These are phyloP conservation scores for Elmis aenea DNA, from an alignment of 2,888 invertebrate species.

Conservation along the genomic window DNA sequence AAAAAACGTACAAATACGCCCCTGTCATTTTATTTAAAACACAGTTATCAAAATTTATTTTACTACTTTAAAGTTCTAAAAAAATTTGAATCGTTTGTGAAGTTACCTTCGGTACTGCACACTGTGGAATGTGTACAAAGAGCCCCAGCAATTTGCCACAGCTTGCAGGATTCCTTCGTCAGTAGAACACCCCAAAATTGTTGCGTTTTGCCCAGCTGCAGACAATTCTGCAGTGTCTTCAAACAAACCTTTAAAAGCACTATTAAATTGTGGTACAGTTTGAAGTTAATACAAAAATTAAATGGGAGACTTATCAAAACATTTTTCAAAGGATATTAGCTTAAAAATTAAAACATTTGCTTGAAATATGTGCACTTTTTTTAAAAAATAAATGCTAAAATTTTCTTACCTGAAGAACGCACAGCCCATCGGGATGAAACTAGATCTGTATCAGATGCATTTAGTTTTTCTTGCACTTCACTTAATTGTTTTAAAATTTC, in stretches of 20 bases:
- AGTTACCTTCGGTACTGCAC: conserved; percentile 69
- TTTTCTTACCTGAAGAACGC: conserved; percentile 50
- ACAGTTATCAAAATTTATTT: too few relatives aligned
- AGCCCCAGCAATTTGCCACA: conserved; percentile 75
- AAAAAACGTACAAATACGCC: background rate
- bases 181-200: conserved; percentile 62
- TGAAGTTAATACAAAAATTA: too few relatives aligned
- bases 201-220: conserved; percentile 81
- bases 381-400: conserved; percentile 4
- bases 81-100: too few relatives aligned
- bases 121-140: conserved; percentile 71
- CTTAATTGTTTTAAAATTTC: conserved; percentile 11
- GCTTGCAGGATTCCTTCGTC: conserved; percentile 52
- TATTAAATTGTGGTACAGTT: background rate
- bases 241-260: conserved; percentile 59
- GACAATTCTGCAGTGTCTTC: conserved; percentile 78
- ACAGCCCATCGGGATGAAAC: conserved; percentile 61
- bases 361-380: too few relatives aligned
- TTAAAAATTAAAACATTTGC: too few relatives aligned
- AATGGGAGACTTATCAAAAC: too few relatives aligned
- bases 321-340: too few relatives aligned
- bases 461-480: conserved; percentile 2
- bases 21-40: too few relatives aligned
- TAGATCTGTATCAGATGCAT: conserved; percentile 35
- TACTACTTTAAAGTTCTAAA: too few relatives aligned